These are phyloP conservation scores for Macrosiphum euphorbiae DNA, from an alignment of 2,888 invertebrate species.

Conservation along the genomic window DNA sequence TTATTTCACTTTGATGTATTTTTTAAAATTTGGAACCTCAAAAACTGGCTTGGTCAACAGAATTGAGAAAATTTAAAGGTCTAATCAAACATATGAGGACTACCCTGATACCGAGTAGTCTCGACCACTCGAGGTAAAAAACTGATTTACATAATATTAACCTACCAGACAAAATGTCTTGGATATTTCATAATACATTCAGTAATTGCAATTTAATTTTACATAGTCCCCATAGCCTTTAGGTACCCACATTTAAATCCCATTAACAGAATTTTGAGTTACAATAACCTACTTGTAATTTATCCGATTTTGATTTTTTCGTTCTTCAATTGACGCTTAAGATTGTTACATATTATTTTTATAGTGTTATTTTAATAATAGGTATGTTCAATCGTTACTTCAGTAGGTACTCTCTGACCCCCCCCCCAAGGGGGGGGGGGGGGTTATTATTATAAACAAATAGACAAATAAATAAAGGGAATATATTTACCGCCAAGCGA, in stretches of 20 bases:
- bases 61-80: neutral
- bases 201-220: neutral
- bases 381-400: neutral
- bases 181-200: neutral
- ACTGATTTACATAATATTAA: neutral
- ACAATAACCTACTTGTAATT: neutral
- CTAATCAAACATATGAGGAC: neutral
- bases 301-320: neutral
- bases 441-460: neutral
- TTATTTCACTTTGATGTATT: neutral
- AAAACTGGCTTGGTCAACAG: neutral
- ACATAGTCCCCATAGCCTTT: neutral
- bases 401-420: neutral
- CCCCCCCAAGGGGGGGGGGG: neutral
- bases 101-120: neutral
- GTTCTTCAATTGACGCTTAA: neutral
- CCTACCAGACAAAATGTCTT: neutral
- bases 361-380: neutral
- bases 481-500: conserved; percentile 53
- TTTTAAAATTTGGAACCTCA: neutral
- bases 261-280: neutral
- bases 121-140: neutral
- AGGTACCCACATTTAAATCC: no score
- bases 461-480: neutral
- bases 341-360: neutral